These are phyloP conservation scores for Diorhabda elongata DNA, from an alignment of 1,140 invertebrate genomes.

Conservation along the genomic window DNA sequence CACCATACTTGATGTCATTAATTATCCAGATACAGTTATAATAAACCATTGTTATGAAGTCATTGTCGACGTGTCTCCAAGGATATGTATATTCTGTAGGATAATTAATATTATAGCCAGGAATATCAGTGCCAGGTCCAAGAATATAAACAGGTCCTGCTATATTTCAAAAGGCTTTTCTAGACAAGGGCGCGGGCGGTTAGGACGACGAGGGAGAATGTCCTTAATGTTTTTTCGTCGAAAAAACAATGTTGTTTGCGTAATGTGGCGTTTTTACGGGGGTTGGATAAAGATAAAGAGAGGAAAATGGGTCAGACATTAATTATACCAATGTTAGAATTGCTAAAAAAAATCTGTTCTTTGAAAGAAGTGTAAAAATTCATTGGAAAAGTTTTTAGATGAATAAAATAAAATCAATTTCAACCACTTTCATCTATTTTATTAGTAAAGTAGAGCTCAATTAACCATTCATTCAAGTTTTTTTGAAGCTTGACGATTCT, in stretches of 20 bases:
- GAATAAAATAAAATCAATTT: too few species aligned
- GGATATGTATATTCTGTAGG: slow-evolving; percentile 40
- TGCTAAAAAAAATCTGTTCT: neutral
- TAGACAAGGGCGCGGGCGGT: neutral
- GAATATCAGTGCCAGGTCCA: slow-evolving; percentile 29
- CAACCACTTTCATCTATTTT: too few species aligned
- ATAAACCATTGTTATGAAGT: slow-evolving; percentile 44
- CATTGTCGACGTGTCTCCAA: slow-evolving; percentile 44
- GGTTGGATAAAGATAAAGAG: neutral
- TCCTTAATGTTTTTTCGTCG: slow-evolving; percentile 4
- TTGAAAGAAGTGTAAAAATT: too few species aligned
- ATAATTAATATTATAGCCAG: slow-evolving; percentile 41
- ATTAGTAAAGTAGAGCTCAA: too few species aligned
- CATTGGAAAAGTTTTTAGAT: too few species aligned
- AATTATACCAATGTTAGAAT: slow-evolving; percentile 1
- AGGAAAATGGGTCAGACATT: neutral
- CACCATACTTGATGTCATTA: slow-evolving; percentile 43
- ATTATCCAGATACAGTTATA: slow-evolving; percentile 44
- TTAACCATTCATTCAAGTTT: too few species aligned
- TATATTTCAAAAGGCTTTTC: slow-evolving; percentile 15
- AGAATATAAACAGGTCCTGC: slow-evolving; percentile 21
- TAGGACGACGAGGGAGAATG: neutral
- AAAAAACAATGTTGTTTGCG: slow-evolving; percentile 7
- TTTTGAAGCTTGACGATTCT: too few species aligned
- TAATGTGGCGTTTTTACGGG: neutral